phyloP scores from a whole-genome alignment of 2,113 vertebrate species.

The Nothobranchius kuhntae region DNA sequence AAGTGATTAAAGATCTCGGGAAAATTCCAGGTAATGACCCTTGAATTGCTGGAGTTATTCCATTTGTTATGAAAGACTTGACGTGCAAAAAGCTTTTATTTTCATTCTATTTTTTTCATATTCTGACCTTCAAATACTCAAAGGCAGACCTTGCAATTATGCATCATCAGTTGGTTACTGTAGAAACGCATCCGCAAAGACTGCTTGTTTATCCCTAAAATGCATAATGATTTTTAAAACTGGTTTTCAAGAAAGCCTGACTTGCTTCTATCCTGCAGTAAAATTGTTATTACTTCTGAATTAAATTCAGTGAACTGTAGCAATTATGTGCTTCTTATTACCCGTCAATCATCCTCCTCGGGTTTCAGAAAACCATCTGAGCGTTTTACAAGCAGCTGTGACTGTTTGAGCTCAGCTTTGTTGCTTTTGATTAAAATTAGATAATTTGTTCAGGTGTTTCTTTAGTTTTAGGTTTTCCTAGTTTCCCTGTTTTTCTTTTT shows the following conservation, averaged over 20 bases:
- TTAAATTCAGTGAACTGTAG: background rate
- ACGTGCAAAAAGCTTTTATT: background rate
- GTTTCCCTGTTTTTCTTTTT: too few relatives aligned
- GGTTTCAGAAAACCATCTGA: background rate
- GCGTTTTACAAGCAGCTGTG: background rate
- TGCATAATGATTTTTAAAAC: background rate
- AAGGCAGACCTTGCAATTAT: background rate
- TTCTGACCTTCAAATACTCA: background rate
- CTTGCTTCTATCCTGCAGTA: background rate
- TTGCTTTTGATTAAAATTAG: too few relatives aligned
- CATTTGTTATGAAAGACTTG: background rate
- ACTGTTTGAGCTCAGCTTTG: background rate
- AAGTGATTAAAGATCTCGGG: background rate
- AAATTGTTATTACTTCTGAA: background rate
- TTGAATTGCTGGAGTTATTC: too few relatives aligned
- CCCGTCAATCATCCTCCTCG: background rate
- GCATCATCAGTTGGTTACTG: conserved; percentile 9
- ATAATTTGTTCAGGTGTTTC: too few relatives aligned
- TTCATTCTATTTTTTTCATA: background rate
- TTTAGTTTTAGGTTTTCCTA: too few relatives aligned
- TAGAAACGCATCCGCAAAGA: background rate
- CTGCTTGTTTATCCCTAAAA: background rate
- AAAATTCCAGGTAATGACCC: background rate
- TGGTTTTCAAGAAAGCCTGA: background rate
- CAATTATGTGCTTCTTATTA: background rate